Base-by-base conservation (phyloP, 2,113 vertebrate genomes). In the Apodemus sylvaticus region DNA sequence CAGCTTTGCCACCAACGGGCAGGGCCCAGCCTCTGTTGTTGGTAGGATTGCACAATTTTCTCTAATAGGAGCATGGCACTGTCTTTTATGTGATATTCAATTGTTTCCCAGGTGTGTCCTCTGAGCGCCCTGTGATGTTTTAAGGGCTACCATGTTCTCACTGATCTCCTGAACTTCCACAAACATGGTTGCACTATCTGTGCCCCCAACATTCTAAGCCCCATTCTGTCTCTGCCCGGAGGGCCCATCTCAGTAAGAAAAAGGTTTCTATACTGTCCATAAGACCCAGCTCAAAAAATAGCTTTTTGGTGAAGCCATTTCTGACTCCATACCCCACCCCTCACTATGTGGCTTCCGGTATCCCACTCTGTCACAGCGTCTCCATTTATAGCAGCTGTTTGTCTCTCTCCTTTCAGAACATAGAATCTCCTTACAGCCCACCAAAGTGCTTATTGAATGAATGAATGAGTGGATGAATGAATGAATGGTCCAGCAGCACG, bases 211-310 rank as follows among this genome's bases (percentile, higher is more conserved):
- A 42, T 17, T 58, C 36, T 86, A 82, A 26, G 20, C 2, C 76
- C 89, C 71, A 8, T 42, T 8, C 9, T 31, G 36, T 70, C 87
- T 86, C 60, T n/a, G 14, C 53, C 31, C 8, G 5, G 24, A 85
- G n/a, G 39, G 24, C 16, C 60, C 22, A 34, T 42, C 29, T 73
- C 74, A 62, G 3, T 48, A 53, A 24, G 62, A 20, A 93, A 55
- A 79, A 86, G 95, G 48, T 14, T 73, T n/a, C 92, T 92, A 76
- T 39, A 7, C 0, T 55, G 36, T 74, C 74, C 68, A 62, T 19
- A 93, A 94, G 74, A 86, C 62, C 51, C 55, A 92, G 70, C 20
- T 94, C 90, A 90, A 45, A 45, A 64, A 5, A 29, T 64, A 45
- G 20, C 78, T 95, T 58, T 64, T 77, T 24, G 7, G 11, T 12